These are phyloP conservation scores for Labroides dimidiatus DNA, from an alignment of 2,797 vertebrate genomes.

Conservation along the genomic window DNA sequence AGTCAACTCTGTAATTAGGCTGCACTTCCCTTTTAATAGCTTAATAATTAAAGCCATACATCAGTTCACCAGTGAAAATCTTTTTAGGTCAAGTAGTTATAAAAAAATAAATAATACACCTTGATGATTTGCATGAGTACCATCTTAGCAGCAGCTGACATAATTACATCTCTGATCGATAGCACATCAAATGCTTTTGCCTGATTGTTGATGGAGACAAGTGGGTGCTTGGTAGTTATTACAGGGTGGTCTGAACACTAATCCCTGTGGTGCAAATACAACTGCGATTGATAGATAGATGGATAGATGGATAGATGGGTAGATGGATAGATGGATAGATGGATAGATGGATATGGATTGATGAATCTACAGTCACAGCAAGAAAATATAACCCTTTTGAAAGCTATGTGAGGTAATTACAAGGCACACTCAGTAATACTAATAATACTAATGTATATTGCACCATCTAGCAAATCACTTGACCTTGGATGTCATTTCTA, in stretches of 20 bases:
- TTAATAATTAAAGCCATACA: conserved; percentile 8
- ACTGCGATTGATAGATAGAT: not conserved
- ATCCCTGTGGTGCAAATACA: not conserved
- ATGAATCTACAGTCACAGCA: no score
- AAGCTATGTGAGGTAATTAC: no score
- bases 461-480: not conserved
- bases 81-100: conserved; percentile 2
- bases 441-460: no score
- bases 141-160: conserved; percentile 8
- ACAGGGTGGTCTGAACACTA: not conserved
- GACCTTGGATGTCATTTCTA: not conserved
- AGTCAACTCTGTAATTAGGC: not conserved
- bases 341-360: no score
- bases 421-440: no score
- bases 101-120: no score
- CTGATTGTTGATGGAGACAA: conserved; percentile 15
- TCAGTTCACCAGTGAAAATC: conserved; percentile 1
- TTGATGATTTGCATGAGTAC: not conserved
- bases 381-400: no score
- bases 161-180: conserved; percentile 18
- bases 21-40: not conserved
- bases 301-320: no score
- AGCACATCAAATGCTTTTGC: conserved; percentile 10
- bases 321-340: no score
- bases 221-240: conserved; percentile 13